Evolutionary conservation across 2,888 invertebrate species (phyloP), one percentile per base, ranked within the genome.

Genomic region (Philhelius pedissequus): DNA sequence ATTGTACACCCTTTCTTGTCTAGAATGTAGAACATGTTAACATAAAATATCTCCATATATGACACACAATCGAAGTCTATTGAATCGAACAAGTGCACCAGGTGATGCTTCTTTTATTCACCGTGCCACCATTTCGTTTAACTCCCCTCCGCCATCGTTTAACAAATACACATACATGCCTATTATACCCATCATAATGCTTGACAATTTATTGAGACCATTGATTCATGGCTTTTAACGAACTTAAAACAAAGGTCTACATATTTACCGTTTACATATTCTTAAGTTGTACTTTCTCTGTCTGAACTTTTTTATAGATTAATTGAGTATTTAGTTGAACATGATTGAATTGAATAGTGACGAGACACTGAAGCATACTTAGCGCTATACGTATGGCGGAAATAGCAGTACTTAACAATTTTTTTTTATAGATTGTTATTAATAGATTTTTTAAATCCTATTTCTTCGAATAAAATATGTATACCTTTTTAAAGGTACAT

Each of bases 161-260:
- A n/a, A n/a, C n/a, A n/a, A n/a, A n/a, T n/a, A n/a, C n/a, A n/a
- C n/a, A n/a, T n/a, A n/a, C n/a, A n/a, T n/a, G 8, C 40, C 8
- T 30, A 11, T 3, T 25, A 5, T 13, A 7, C n/a, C 15, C 38
- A 25, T 3, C 13, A 50, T 3, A 50, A 48, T 48, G 48, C 22
- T 40, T 60, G 25, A 40, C 38, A 40, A 40, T 40, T 60, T 60
- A 60, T 60, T 40, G 40, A 38, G 25, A 25, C 22, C 15, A 60
- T 60, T 60, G 60, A 60, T 60, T 60, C 40, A 60, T 60, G 60
- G 40, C 60, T 40, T 60, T 40, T 60, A 54, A 9, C 48, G n/a
- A 54, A 32, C 30, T 32, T 3, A 18, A n/a, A 5, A 30, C 18
- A 60, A 60, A 60, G 38, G 38, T 60, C 60, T 40, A 60, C 25